Evolutionary conservation across 2,888 invertebrate genomes (phyloP).

Genomic region (Gonocerus acuteangulatus): DNA sequence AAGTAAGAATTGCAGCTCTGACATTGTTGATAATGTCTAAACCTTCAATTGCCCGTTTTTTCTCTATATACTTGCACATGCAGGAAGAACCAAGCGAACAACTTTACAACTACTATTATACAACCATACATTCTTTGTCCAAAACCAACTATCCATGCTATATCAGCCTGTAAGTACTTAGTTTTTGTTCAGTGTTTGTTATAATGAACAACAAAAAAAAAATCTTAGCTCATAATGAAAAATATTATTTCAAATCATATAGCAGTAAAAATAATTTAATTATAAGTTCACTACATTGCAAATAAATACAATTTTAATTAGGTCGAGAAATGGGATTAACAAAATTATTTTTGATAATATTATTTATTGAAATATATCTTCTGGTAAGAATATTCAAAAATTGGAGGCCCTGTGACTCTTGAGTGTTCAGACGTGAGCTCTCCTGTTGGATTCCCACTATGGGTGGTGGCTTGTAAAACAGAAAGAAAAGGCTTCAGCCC

Average conservation of each 20-base stretch:
- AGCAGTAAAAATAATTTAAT: not conserved
- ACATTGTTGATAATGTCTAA: slow-evolving; percentile 57
- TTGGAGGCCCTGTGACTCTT: no score
- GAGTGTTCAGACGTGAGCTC: no score
- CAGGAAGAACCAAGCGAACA: slow-evolving; percentile 54
- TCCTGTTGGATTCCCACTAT: no score
- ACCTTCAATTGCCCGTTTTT: slow-evolving; percentile 57
- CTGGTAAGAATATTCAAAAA: no score
- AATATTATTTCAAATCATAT: slow-evolving; percentile 1
- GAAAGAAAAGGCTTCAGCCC: no score
- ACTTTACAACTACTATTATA: slow-evolving; percentile 62
- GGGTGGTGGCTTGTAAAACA: no score
- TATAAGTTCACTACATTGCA: no score
- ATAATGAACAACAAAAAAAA: not conserved
- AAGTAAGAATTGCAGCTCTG: slow-evolving; percentile 58
- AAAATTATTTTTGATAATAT: no score
- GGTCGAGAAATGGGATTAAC: no score
- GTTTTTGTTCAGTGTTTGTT: no score
- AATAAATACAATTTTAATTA: no score
- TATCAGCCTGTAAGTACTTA: slow-evolving; percentile 53
- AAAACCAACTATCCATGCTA: slow-evolving; percentile 61
- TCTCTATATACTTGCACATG: slow-evolving; percentile 62
- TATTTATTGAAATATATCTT: no score
- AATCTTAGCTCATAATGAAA: not conserved
- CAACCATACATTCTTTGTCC: slow-evolving; percentile 60